phyloP scores from a whole-genome alignment of 2,888 invertebrate species.

The Lymantria dispar region DNA sequence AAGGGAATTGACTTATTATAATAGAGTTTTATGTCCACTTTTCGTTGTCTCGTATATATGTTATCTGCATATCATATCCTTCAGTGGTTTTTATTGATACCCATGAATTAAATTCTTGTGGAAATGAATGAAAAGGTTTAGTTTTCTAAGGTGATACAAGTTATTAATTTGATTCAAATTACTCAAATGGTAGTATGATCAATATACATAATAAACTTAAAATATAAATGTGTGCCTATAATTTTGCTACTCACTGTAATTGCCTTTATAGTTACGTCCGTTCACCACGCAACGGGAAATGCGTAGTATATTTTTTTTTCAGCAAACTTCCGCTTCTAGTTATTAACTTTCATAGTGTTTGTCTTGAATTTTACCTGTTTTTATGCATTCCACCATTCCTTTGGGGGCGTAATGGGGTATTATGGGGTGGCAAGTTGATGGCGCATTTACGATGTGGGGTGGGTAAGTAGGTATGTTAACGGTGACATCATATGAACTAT shows the following conservation, averaged over 20 bases:
- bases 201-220: background rate
- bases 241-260: background rate
- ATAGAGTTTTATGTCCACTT: too few species aligned
- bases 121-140: too few species aligned
- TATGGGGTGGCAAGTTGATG: constrained; percentile 11
- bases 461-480: constrained; percentile 1
- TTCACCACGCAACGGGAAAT: constrained; percentile 32
- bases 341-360: constrained; percentile 43
- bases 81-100: too few species aligned
- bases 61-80: too few species aligned
- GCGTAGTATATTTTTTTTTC: constrained; percentile 33
- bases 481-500: background rate
- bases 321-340: constrained; percentile 36
- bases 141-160: too few species aligned
- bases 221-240: background rate
- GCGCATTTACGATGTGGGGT: constrained; percentile 1
- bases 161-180: too few species aligned
- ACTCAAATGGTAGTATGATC: too few species aligned
- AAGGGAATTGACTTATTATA: too few species aligned
- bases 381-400: constrained; percentile 24
- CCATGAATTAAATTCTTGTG: too few species aligned
- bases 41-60: too few species aligned
- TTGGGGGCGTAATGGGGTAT: constrained; percentile 10
- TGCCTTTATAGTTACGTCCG: constrained; percentile 20
- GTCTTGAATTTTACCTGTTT: constrained; percentile 29